Base-by-base conservation (phyloP, 2,113 vertebrate species). In the Stomatorhinus ivindoensis region DNA sequence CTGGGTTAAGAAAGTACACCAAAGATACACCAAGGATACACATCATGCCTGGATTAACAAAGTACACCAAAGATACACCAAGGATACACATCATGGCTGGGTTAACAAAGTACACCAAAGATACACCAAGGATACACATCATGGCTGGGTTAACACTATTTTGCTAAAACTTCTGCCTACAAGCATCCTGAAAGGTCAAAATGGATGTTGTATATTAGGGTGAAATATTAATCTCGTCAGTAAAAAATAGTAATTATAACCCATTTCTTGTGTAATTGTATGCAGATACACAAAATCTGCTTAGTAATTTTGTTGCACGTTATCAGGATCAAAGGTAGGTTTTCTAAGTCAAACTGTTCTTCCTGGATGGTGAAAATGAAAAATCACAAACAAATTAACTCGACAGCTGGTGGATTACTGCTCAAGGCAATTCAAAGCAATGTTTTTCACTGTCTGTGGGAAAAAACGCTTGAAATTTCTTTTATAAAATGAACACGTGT, bases 291-390 rank as follows among this genome's bases (percentile, higher is more conserved):
- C 13, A 17, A 53, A 35, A 39, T n/a, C 10, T 19, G n/a, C 50
- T 53, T 19, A 39, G 15, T 53, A 35, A 55, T 87, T 19, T 39
- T 87, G 85, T 87, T 39, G 27, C 47, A 47, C 0, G 27, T 47
- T 86, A 86, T 51, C n/a, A 87, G 50, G 50, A 87, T 53, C 85
- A 51, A 55, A 53, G 85, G 48, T 53, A 87, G 47, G n/a, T 27
- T 9, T 87, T 35, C 44, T 11, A 87, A 31, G 48, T 31, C 27
- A 53, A 35, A 35, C 31, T 39, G n/a, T 53, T 17, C 35, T 55
- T 87, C 50, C 50, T 8, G 31, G n/a, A 53, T 39, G 46, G 55
- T 35, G 31, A 87, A 51, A 87, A 24, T 47, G 31, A 50, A 39
- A 87, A 51, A 39, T 55, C 15, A 53, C 47, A 4, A 53, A 87